Conservation (phyloP, 2,113 vertebrate genomes). For the Pica pica region DNA sequence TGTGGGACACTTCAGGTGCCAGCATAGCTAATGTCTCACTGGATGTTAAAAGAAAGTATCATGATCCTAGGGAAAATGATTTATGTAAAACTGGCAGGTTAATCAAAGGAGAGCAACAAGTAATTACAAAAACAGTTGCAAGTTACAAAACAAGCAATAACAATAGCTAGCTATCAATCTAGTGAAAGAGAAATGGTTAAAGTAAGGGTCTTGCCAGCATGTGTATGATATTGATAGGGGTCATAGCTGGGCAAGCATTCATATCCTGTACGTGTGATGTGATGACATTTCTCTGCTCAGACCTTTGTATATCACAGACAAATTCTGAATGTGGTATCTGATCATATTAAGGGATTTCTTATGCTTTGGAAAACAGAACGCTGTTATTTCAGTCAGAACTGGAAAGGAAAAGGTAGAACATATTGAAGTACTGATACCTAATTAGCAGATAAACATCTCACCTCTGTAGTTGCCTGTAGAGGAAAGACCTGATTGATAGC, state of each 20-base stretch:
- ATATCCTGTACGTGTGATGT: rapidly evolving
- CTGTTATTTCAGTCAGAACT: neutral
- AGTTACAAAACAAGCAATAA: neutral
- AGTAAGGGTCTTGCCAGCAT: neutral
- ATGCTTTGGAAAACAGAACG: neutral
- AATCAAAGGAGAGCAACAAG: neutral
- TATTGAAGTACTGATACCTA: neutral
- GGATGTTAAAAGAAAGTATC: neutral
- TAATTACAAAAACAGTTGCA: neutral
- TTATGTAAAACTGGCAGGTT: neutral
- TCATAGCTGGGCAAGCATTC: neutral
- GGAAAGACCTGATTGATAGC: neutral
- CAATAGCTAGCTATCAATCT: neutral
- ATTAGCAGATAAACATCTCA: conserved; percentile 26
- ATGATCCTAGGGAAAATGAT: neutral
- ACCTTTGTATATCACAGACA: neutral
- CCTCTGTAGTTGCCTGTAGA: neutral
- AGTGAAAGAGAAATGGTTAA: neutral
- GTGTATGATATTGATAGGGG: neutral
- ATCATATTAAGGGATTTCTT: neutral
- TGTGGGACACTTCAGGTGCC: neutral
- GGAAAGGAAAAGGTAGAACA: neutral
- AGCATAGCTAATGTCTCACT: neutral
- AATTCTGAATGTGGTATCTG: neutral
- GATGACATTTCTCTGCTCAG: neutral